Evolutionary conservation across 2,113 vertebrate genomes (phyloP).

Genomic region (Protobothrops mucrosquamatus): DNA sequence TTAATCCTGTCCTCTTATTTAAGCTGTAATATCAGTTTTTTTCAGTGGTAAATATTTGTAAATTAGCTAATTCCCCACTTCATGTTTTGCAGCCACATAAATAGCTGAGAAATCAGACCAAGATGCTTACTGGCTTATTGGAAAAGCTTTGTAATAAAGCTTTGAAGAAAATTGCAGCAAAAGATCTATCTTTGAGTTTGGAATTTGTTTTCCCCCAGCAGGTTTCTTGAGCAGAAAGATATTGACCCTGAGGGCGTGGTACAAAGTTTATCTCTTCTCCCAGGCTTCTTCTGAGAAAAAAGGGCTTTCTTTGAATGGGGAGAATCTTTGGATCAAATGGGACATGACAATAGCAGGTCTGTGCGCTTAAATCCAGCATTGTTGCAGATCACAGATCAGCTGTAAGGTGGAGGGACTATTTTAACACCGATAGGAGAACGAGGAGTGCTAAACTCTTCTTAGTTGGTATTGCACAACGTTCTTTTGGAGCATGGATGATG

Average conservation of each 20-base stretch:
- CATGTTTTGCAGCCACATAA: fast-evolving
- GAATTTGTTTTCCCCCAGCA: slow-evolving; percentile 54
- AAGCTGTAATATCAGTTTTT: too few relatives aligned
- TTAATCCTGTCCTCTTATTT: neutral
- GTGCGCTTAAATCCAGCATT: neutral
- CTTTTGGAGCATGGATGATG: neutral
- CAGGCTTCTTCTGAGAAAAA: slow-evolving; percentile 1
- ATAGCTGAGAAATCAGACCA: neutral
- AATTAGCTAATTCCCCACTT: neutral
- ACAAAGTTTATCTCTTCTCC: slow-evolving; percentile 34
- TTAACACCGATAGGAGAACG: neutral
- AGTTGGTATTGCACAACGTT: neutral
- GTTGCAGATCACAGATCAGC: neutral
- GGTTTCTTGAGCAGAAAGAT: slow-evolving; percentile 45
- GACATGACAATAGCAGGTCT: neutral
- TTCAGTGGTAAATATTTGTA: neutral
- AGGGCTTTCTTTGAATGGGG: neutral
- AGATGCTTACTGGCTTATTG: neutral
- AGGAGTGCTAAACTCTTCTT: neutral
- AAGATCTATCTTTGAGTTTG: slow-evolving; percentile 51
- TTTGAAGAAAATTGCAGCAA: slow-evolving; percentile 44
- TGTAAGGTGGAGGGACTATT: too few relatives aligned
- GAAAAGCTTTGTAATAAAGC: neutral
- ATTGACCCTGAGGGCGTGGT: slow-evolving; percentile 55
- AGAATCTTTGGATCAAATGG: neutral